Conservation (phyloP, 2,888 invertebrate genomes). For the Camptogramma bilineatum region DNA sequence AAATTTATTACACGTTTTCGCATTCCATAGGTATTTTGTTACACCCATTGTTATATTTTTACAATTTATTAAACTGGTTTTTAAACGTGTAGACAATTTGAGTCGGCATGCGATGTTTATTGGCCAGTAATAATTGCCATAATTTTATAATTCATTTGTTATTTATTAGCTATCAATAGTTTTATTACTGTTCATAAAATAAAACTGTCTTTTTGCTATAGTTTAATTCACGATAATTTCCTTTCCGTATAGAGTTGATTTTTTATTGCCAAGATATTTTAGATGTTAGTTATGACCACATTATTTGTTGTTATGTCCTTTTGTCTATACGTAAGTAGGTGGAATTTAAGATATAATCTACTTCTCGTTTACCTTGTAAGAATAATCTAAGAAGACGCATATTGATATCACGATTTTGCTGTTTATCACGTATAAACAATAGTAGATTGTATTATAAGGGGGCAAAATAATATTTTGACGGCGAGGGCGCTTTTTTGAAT, state of each 20-base stretch:
- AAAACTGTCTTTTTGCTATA: conserved; percentile 9
- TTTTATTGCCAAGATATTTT: background rate
- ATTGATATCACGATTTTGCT: conserved; percentile 1
- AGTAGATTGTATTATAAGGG: no score
- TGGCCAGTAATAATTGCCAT: conserved; percentile 24
- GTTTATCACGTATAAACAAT: background rate
- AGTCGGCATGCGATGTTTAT: conserved; percentile 18
- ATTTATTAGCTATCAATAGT: conserved; percentile 16
- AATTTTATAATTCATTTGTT: conserved; percentile 27
- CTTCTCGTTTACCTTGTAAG: background rate
- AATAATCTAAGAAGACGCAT: background rate
- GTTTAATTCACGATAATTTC: background rate
- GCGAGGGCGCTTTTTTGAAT: no score
- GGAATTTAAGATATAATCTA: background rate
- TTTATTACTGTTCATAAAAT: conserved; percentile 20
- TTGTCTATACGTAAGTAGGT: background rate
- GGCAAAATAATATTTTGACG: no score
- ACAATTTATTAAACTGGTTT: conserved; percentile 31
- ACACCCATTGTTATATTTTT: conserved; percentile 30
- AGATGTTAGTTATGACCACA: background rate
- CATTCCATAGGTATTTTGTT: conserved; percentile 16
- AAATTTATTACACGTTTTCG: conserved; percentile 12
- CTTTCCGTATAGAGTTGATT: background rate
- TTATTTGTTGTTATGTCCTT: background rate
- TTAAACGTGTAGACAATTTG: conserved; percentile 24